These are phyloP conservation scores for Aspidiotus destructor DNA, from an alignment of 2,888 invertebrate species.

Conservation along the genomic window DNA sequence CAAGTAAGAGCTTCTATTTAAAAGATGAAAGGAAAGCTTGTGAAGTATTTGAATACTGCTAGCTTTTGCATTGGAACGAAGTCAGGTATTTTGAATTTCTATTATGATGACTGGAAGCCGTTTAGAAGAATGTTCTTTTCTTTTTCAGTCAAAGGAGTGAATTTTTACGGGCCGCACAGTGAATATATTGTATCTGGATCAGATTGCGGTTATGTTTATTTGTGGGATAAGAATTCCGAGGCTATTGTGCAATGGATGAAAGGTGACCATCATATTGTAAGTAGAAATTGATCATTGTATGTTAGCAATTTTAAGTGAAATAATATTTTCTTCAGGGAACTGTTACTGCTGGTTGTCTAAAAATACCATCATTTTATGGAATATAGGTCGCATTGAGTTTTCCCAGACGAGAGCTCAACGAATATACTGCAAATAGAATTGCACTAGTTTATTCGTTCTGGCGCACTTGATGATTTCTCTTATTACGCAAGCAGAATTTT, in stretches of 20 bases:
- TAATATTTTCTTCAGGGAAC: too few relatives aligned
- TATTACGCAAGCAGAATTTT: too few relatives aligned
- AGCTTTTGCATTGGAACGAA: not conserved
- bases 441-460: too few relatives aligned
- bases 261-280: constrained; percentile 77
- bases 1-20: constrained; percentile 43
- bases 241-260: constrained; percentile 79
- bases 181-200: constrained; percentile 89
- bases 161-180: constrained; percentile 84
- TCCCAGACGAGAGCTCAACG: too few relatives aligned
- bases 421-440: too few relatives aligned
- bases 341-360: too few relatives aligned
- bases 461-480: too few relatives aligned
- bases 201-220: constrained; percentile 74
- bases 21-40: not conserved
- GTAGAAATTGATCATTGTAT: constrained; percentile 39
- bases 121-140: not conserved
- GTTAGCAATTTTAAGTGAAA: too few relatives aligned
- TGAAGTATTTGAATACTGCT: not conserved
- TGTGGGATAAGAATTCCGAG: constrained; percentile 84
- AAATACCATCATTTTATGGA: too few relatives aligned
- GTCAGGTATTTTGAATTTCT: not conserved
- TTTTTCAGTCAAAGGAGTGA: constrained; percentile 71
- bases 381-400: too few relatives aligned
- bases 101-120: too few relatives aligned